A percentile compares a stretch with the other conserved stretches of the same genome.
phyloP scores from a whole-genome alignment of 1,140 invertebrate genomes.

The Penaeus japonicus region DNA sequence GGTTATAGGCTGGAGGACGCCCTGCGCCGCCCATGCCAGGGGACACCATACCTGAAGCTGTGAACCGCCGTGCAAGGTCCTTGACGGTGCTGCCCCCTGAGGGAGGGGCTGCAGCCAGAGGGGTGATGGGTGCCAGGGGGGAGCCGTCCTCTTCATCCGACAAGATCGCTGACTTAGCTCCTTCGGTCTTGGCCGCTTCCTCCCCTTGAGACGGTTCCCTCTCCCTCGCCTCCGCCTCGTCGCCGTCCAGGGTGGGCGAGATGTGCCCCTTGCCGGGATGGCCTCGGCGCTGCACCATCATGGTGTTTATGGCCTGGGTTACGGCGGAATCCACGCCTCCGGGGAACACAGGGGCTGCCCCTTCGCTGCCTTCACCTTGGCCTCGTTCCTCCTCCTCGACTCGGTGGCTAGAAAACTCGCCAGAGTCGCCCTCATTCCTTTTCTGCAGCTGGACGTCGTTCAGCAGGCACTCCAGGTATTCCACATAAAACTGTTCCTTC shows the following conservation, averaged over 20 bases:
- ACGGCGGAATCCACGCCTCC: conserved; percentile 56
- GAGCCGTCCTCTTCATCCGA: conserved; percentile 37
- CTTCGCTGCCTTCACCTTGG: conserved; percentile 58
- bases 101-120: conserved; percentile 36
- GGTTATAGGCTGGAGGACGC: conserved; percentile 48
- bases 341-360: conserved; percentile 40
- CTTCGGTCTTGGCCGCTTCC: conserved; percentile 8
- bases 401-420: conserved; percentile 12
- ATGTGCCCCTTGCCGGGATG: conserved; percentile 1
- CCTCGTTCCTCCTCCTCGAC: conserved; percentile 48
- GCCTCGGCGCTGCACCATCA: conserved; percentile 49
- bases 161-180: not conserved
- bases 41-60: conserved; percentile 46
- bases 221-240: not conserved
- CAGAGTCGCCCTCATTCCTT: not conserved
- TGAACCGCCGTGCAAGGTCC: conserved; percentile 63
- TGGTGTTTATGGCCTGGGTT: conserved; percentile 53
- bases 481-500: conserved; percentile 88
- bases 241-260: not conserved
- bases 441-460: conserved; percentile 63
- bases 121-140: conserved; percentile 44
- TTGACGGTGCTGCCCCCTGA: conserved; percentile 47
- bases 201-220: not conserved
- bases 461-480: conserved; percentile 83
- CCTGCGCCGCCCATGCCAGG: not conserved